Conservation (phyloP, 2,797 vertebrate genomes). For the Podarcis siculus region DNA sequence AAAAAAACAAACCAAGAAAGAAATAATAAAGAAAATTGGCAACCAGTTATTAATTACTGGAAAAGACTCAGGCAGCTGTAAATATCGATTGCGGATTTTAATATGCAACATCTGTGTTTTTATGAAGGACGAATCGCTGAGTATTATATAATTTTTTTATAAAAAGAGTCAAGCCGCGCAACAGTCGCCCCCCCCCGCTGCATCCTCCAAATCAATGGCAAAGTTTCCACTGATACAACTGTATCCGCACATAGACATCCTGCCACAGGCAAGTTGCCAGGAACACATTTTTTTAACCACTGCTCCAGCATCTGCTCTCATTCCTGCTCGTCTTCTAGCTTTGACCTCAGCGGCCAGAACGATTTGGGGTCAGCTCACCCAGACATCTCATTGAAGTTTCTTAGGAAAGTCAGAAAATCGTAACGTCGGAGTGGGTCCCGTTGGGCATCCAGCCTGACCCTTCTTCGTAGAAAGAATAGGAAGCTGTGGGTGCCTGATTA, state of each 20-base stretch:
- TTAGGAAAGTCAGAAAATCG: background rate
- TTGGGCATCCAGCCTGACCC: no score
- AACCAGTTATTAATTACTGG: background rate
- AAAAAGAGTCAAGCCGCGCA: background rate
- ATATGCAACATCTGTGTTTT: background rate
- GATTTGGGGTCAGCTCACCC: no score
- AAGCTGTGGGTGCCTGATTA: no score
- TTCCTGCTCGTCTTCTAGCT: background rate
- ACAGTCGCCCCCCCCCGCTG: no score
- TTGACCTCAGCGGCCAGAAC: background rate
- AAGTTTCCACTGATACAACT: background rate
- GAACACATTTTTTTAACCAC: background rate
- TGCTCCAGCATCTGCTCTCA: background rate
- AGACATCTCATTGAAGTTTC: background rate
- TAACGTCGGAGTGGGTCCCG: no score
- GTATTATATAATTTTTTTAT: background rate
- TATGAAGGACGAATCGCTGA: background rate
- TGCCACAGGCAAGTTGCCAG: background rate
- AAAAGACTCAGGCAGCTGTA: background rate
- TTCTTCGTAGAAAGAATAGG: no score
- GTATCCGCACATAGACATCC: background rate
- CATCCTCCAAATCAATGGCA: background rate
- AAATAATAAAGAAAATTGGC: background rate
- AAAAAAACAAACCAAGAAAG: background rate
- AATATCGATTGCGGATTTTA: background rate